These are phyloP conservation scores for Macquaria australasica DNA, from an alignment of 2,113 vertebrate genomes.

Conservation along the genomic window DNA sequence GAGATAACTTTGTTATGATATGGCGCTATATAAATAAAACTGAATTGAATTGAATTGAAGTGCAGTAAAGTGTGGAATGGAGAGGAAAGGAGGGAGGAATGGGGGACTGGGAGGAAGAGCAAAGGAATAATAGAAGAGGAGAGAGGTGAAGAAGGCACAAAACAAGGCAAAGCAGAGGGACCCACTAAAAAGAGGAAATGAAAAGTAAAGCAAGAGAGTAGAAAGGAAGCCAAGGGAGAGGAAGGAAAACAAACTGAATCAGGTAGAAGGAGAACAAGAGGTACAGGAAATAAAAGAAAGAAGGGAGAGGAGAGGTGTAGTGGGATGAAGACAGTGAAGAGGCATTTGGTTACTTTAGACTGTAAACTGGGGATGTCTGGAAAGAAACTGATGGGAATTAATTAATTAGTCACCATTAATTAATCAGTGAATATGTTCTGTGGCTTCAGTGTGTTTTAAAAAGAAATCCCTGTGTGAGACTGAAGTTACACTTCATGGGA, in stretches of 20 bases:
- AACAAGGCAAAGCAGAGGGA: not conserved
- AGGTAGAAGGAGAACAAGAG: not conserved
- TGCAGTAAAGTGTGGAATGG: conserved; percentile 5
- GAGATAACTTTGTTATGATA: too few species aligned
- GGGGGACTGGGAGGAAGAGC: not conserved
- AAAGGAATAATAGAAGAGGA: not conserved
- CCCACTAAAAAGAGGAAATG: not conserved
- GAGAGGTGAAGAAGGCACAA: not conserved
- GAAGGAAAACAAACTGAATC: not conserved
- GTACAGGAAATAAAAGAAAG: not conserved
- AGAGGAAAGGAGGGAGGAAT: not conserved
- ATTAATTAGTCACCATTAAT: not conserved
- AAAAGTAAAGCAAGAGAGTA: conserved; percentile 1
- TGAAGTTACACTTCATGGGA: not conserved
- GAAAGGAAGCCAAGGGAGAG: not conserved
- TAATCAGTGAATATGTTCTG: not conserved
- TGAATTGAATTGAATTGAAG: too few species aligned
- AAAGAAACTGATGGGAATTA: not conserved
- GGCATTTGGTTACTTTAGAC: not conserved
- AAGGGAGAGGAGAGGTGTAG: not conserved
- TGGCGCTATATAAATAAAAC: too few species aligned
- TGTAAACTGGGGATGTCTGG: not conserved
- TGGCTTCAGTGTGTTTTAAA: not conserved
- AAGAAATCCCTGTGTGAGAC: not conserved
- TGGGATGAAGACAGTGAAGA: not conserved